Evolutionary conservation across 1,140 invertebrate genomes (phyloP).

Genomic region (Scaptodrosophila lebanonensis): DNA sequence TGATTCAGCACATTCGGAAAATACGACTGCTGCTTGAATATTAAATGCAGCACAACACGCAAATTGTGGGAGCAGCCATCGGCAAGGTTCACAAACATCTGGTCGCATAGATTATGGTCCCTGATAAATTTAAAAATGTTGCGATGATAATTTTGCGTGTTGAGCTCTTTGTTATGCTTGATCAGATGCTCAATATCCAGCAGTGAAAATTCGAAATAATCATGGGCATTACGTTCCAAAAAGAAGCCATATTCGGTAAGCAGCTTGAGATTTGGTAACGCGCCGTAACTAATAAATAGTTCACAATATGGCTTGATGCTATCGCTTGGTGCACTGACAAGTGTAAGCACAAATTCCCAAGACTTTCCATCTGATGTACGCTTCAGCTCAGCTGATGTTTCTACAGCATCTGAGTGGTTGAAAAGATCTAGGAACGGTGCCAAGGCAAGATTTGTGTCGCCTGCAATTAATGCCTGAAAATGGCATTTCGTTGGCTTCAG

Average conservation of each 20-base stretch:
- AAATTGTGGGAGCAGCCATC: slow-evolving; percentile 78
- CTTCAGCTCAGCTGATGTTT: slow-evolving; percentile 77
- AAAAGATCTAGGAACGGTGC: slow-evolving; percentile 89
- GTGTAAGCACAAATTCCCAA: slow-evolving; percentile 62
- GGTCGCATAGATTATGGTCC: slow-evolving; percentile 77
- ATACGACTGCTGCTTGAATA: slow-evolving; percentile 59
- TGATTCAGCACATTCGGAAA: slow-evolving; percentile 71
- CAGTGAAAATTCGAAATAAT: slow-evolving; percentile 79
- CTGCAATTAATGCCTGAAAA: slow-evolving; percentile 71
- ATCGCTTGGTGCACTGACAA: slow-evolving; percentile 78
- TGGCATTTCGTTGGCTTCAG: slow-evolving; percentile 30
- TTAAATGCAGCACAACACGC: slow-evolving; percentile 76
- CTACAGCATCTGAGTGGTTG: slow-evolving; percentile 83
- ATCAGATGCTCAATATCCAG: slow-evolving; percentile 77
- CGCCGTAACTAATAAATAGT: slow-evolving; percentile 87
- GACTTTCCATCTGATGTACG: slow-evolving; percentile 4
- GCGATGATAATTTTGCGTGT: slow-evolving; percentile 46
- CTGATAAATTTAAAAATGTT: slow-evolving; percentile 79
- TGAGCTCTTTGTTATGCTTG: slow-evolving; percentile 55
- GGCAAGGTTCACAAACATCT: slow-evolving; percentile 73
- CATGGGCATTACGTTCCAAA: slow-evolving; percentile 81
- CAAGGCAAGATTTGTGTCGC: slow-evolving; percentile 82
- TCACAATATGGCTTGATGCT: slow-evolving; percentile 79
- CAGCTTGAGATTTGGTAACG: slow-evolving; percentile 83
- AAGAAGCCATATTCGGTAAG: slow-evolving; percentile 87